Conservation (phyloP, 1,140 invertebrate genomes). For the Hyles vespertilio region DNA sequence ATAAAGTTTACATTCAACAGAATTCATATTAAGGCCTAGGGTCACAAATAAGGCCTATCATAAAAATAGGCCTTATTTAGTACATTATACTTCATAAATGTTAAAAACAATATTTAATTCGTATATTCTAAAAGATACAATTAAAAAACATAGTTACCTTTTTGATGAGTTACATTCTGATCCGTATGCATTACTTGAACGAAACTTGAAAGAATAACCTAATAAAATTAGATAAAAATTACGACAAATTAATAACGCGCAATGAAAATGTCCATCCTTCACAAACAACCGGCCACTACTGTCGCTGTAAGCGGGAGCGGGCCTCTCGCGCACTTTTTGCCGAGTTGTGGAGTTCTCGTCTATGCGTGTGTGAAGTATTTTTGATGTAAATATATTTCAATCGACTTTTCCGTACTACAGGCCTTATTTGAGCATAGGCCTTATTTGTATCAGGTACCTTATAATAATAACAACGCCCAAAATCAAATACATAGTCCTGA, state of each 20-base stretch:
- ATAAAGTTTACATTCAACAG: neutral
- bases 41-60: constrained; percentile 3
- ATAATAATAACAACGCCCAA: too few relatives aligned
- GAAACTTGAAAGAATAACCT: neutral
- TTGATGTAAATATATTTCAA: neutral
- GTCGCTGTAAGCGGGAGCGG: neutral
- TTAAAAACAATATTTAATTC: neutral
- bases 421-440: constrained; percentile 13
- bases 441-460: constrained; percentile 22
- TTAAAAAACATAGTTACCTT: neutral
- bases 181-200: neutral
- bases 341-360: neutral
- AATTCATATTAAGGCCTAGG: neutral
- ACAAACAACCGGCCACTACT: neutral
- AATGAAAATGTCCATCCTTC: neutral
- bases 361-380: neutral
- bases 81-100: neutral
- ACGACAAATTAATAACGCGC: neutral
- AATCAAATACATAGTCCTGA: too few relatives aligned
- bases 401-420: neutral
- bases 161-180: too few relatives aligned
- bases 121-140: neutral
- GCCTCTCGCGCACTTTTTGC: neutral
- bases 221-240: neutral
- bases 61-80: constrained; percentile 1